phyloP scores from a whole-genome alignment of 2,888 invertebrate genomes.

The Erannis defoliaria region DNA sequence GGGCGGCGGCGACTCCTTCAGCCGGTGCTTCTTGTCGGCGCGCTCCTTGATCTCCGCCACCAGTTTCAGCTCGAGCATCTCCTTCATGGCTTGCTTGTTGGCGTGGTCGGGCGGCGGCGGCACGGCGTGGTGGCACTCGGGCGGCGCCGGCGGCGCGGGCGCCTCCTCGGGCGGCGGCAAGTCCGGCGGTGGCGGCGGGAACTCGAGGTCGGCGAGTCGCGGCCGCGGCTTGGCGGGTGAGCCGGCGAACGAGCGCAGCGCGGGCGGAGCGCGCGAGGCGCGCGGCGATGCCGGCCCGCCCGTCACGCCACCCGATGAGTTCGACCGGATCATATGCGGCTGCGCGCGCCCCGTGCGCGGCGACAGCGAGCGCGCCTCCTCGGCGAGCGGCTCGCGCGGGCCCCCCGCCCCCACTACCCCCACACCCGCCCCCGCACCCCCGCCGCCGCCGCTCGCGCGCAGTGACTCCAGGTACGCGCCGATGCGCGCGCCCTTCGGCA shows the following conservation, averaged over 20 bases:
- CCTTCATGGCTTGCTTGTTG: constrained; percentile 89
- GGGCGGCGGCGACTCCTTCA: constrained; percentile 83
- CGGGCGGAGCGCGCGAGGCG: constrained; percentile 65
- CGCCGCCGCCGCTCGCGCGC: constrained; percentile 89
- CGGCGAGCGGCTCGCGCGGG: constrained; percentile 60
- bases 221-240: constrained; percentile 92
- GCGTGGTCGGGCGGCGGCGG: constrained; percentile 82
- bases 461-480: constrained; percentile 98
- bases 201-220: constrained; percentile 93
- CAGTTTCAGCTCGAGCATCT: constrained; percentile 92
- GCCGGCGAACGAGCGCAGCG: constrained; percentile 87
- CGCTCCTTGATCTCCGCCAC: constrained; percentile 94
- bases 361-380: constrained; percentile 86
- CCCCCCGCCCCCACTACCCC: constrained; percentile 66
- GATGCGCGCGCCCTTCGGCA: constrained; percentile 98
- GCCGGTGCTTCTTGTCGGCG: constrained; percentile 87
- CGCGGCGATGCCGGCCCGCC: constrained; percentile 80
- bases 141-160: constrained; percentile 72
- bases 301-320: constrained; percentile 94
- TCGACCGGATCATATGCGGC: constrained; percentile 95
- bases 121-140: constrained; percentile 43
- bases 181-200: constrained; percentile 94
- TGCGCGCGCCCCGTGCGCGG: constrained; percentile 89
- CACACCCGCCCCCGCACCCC: constrained; percentile 74
- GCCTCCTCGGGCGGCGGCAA: constrained; percentile 91